Evolutionary conservation across 2,113 vertebrate genomes (phyloP).

Genomic region (Mandrillus leucophaeus): DNA sequence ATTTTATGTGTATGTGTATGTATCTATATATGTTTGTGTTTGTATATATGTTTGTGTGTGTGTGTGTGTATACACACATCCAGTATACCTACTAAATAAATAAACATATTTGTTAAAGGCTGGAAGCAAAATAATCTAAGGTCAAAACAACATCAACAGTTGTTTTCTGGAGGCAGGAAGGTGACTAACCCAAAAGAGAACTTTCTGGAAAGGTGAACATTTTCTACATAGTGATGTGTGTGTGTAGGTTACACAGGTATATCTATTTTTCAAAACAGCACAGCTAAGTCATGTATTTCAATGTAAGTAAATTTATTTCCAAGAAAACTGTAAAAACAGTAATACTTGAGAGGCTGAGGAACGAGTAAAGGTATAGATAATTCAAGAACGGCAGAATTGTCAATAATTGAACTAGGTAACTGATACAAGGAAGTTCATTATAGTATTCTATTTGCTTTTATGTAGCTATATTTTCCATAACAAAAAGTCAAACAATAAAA

Average conservation of each 20-base stretch:
- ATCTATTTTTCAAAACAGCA: background rate
- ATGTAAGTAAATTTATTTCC: background rate
- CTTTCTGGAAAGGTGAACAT: background rate
- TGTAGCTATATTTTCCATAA: background rate
- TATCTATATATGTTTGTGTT: background rate
- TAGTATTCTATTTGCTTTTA: background rate
- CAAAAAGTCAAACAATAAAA: slow-evolving; percentile 11
- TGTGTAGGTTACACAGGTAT: too few relatives aligned
- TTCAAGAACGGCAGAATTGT: background rate
- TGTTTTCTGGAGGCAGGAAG: background rate
- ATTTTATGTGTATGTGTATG: background rate
- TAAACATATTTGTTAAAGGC: background rate
- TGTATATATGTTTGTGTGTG: background rate
- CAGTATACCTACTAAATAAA: background rate
- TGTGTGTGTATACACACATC: background rate
- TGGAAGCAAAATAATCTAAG: background rate
- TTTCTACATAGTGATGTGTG: background rate
- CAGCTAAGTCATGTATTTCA: background rate
- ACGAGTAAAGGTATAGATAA: background rate
- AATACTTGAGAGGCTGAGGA: background rate
- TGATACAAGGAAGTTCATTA: background rate
- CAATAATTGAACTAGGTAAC: background rate
- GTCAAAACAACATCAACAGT: background rate
- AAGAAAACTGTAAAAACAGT: background rate
- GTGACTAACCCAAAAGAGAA: background rate